A percentile compares a stretch with the other conserved stretches of the same genome.
These are phyloP conservation scores for Uria lomvia DNA, from an alignment of 2,113 vertebrate species.

Conservation along the genomic window DNA sequence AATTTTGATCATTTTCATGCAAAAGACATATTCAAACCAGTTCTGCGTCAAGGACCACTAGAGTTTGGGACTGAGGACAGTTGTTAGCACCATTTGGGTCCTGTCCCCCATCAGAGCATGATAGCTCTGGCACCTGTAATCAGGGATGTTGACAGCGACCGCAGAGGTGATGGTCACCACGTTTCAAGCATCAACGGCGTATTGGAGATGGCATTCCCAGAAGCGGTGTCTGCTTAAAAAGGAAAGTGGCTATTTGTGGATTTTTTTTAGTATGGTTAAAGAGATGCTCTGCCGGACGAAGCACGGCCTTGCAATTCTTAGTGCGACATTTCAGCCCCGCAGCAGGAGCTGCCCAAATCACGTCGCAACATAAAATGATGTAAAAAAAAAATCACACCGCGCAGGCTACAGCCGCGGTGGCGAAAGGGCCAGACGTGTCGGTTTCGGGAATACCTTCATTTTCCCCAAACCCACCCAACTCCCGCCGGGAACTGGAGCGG, in stretches of 20 bases:
- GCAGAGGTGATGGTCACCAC: neutral
- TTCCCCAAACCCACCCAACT: fast-evolving
- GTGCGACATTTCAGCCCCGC: fast-evolving
- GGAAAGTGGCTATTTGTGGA: neutral
- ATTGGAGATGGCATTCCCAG: neutral
- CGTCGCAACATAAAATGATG: fast-evolving
- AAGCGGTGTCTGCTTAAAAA: neutral
- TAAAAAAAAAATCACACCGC: neutral
- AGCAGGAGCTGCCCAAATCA: neutral
- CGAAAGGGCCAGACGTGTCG: neutral
- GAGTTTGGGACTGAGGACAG: neutral
- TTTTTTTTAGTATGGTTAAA: neutral
- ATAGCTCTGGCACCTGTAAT: neutral
- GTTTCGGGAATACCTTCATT: fast-evolving
- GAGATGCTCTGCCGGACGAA: neutral
- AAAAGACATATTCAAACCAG: neutral
- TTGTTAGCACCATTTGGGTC: neutral
- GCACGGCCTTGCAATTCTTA: neutral
- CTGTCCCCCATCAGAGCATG: fast-evolving
- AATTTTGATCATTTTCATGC: neutral
- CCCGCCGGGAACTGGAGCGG: neutral
- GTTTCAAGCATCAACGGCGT: fast-evolving
- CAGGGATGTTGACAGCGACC: neutral
- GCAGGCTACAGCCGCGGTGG: neutral
- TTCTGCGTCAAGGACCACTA: neutral